These are phyloP conservation scores for Dryocosmus kuriphilus DNA, from an alignment of 2,888 invertebrate species.

Conservation along the genomic window DNA sequence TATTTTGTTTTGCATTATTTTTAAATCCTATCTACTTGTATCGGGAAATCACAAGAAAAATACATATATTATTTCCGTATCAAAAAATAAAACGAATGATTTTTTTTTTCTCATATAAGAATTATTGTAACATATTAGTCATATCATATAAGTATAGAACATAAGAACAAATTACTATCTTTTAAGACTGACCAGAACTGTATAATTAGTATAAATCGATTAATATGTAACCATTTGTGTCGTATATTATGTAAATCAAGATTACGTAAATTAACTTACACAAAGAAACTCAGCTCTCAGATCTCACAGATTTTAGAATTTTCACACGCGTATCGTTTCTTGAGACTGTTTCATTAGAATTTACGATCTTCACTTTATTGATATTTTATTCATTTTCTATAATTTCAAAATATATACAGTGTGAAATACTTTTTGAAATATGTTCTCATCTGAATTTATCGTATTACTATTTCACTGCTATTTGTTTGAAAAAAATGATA, in stretches of 20 bases:
- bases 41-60: no score
- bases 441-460: no score
- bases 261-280: slow-evolving; percentile 22
- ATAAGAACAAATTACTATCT: neutral
- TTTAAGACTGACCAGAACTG: slow-evolving; percentile 12
- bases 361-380: neutral
- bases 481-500: no score
- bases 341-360: neutral
- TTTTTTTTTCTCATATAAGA: neutral
- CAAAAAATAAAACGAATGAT: no score
- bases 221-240: slow-evolving; percentile 22
- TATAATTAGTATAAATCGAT: slow-evolving; percentile 5
- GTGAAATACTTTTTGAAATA: no score
- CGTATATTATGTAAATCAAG: slow-evolving; percentile 32
- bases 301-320: slow-evolving; percentile 9
- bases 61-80: no score
- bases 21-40: neutral
- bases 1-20: neutral
- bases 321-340: neutral
- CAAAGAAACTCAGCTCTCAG: neutral
- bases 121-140: neutral
- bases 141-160: neutral
- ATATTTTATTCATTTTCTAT: neutral
- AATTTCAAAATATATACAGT: no score
- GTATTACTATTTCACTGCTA: no score